Base-by-base conservation (phyloP, 2,888 invertebrate genomes). In the Sarcophaga variegata region DNA sequence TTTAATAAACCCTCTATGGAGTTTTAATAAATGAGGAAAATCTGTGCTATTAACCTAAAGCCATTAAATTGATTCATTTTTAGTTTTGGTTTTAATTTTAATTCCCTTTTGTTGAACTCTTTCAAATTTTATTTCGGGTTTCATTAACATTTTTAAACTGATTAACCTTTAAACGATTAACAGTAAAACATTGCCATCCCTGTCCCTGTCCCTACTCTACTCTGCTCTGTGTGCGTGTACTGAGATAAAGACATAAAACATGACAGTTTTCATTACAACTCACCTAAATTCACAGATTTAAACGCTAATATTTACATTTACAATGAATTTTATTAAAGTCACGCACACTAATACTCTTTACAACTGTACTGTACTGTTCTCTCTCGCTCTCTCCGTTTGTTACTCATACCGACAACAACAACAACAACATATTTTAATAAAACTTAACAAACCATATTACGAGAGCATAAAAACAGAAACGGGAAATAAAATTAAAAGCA, bases 401-500 rank as follows among this genome's bases (percentile, higher is more conserved):
- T 37, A 10, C 8, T 8, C 37, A 10, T 37, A 37, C 10, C 6
- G 6, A 3, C 37, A 37, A 37, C 37, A 37, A 37, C 37, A 37
- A 3, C 37, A 37, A 37, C 37, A 37, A 37, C 37, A 37, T 37
- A 10, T 37, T 17, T 17, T 14, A 54, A 71, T 45, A 22, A 72
- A 49, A 63, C 11, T 25, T 49, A 49, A 45, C 47, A 63, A 80
- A 64, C 6, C 49, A 14, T 54, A 54, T 14, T 54, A n/a, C 20
- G 37, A 45, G 45, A 37, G 37, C 20, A 37, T 11, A 63, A 37
- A 66, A 45, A 22, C 67, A 78, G 8, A 47, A 63, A 81, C 45
- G 60, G 74, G 62, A 75, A 85, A 67, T 66, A 45, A 72, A 81
- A 69, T 78, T 78, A 72, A 75, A 78, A 71, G 75, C 78, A 69